phyloP scores from a whole-genome alignment of 2,888 invertebrate species.

The Tiliacea aurago region DNA sequence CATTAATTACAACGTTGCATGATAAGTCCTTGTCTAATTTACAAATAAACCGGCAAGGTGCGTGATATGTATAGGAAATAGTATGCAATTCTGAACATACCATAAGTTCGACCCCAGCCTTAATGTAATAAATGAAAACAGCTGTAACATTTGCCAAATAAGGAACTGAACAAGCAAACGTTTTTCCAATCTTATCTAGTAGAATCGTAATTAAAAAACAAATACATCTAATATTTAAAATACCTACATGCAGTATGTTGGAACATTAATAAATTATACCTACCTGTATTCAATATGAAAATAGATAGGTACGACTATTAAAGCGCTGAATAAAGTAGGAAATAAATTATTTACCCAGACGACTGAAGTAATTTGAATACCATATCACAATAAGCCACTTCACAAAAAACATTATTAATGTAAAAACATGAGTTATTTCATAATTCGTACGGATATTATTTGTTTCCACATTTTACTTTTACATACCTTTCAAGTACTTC shows the following conservation, averaged over 20 bases:
- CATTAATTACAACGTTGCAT: background rate
- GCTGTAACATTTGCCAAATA: background rate
- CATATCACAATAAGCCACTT: background rate
- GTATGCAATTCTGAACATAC: background rate
- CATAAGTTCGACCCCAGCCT: no score
- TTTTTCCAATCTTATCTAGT: background rate
- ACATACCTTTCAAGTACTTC: constrained; percentile 6
- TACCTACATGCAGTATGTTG: background rate
- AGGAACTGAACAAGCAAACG: background rate
- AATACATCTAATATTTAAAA: background rate
- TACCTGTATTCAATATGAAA: background rate
- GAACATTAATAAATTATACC: no score
- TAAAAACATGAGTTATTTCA: background rate
- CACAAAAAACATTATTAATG: background rate
- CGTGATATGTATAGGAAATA: background rate
- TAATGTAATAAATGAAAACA: background rate
- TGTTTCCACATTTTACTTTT: no score
- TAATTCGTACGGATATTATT: background rate
- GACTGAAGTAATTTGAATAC: background rate
- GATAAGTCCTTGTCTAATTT: background rate
- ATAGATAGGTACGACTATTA: background rate
- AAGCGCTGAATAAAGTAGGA: background rate
- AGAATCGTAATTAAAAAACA: background rate
- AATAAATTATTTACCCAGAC: background rate
- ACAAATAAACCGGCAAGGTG: background rate